Conservation (phyloP, 1,140 invertebrate genomes). For the Ylistrum balloti region DNA sequence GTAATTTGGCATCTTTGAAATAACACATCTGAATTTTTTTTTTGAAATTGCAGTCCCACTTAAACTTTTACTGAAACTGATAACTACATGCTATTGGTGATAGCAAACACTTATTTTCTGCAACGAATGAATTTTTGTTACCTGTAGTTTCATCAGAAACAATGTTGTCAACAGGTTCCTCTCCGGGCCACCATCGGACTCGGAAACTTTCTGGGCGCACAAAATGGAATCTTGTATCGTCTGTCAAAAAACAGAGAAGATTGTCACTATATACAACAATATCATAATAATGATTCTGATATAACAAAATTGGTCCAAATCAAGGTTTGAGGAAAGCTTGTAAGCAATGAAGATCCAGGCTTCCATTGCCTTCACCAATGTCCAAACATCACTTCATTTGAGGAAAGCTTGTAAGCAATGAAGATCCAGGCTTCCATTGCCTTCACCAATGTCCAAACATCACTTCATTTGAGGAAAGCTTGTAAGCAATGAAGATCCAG, state of each 20-base stretch:
- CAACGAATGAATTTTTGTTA: constrained; percentile 47
- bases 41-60: too few species aligned
- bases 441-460: too few species aligned
- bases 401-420: neutral
- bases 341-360: too few species aligned
- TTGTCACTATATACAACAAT: neutral
- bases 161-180: constrained; percentile 79
- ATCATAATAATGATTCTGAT: neutral
- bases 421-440: neutral
- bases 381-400: neutral
- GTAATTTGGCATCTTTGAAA: too few species aligned
- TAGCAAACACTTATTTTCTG: too few species aligned
- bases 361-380: neutral
- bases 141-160: constrained; percentile 80
- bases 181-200: constrained; percentile 83
- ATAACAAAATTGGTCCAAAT: neutral
- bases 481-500: too few species aligned
- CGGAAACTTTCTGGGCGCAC: constrained; percentile 80
- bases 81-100: too few species aligned
- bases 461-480: too few species aligned
- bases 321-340: neutral
- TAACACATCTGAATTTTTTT: too few species aligned
- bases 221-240: constrained; percentile 78
- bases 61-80: too few species aligned
- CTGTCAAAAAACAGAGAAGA: constrained; percentile 67